Evolutionary conservation across 1,140 invertebrate species (phyloP).

Genomic region (Drosophila varians): DNA sequence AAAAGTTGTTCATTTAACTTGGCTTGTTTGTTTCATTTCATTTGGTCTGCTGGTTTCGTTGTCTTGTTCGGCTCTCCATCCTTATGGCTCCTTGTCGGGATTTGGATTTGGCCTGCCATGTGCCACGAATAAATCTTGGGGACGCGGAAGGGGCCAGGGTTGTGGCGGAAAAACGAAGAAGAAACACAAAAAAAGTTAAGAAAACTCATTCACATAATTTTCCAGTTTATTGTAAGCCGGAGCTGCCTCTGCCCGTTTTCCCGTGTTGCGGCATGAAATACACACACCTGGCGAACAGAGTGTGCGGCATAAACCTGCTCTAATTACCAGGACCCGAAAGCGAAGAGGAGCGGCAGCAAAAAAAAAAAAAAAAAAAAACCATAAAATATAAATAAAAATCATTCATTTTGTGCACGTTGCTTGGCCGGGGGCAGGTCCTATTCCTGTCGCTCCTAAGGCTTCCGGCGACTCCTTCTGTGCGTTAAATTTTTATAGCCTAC

Average conservation of each 20-base stretch:
- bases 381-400: conserved; percentile 83
- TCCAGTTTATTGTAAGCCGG: conserved; percentile 72
- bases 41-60: conserved; percentile 55
- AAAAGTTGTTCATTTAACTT: conserved; percentile 82
- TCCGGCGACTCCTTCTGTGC: conserved; percentile 54
- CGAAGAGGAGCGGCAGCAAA: not conserved
- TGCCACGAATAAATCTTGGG: conserved; percentile 77
- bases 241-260: conserved; percentile 12
- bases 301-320: conserved; percentile 72
- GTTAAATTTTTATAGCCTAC: conserved; percentile 81
- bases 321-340: conserved; percentile 60
- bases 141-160: not conserved
- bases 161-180: not conserved
- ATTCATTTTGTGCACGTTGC: conserved; percentile 65
- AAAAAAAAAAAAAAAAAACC: conserved; percentile 32
- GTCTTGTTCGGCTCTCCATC: conserved; percentile 30
- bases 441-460: conserved; percentile 23
- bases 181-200: conserved; percentile 71
- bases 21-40: conserved; percentile 73
- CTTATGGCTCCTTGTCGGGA: conserved; percentile 25
- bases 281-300: conserved; percentile 66
- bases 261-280: conserved; percentile 49
- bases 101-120: conserved; percentile 60
- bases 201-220: conserved; percentile 82
- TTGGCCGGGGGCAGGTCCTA: conserved; percentile 28